Evolutionary conservation across 1,140 invertebrate genomes (phyloP).

Genomic region (Hyphantria cunea): DNA sequence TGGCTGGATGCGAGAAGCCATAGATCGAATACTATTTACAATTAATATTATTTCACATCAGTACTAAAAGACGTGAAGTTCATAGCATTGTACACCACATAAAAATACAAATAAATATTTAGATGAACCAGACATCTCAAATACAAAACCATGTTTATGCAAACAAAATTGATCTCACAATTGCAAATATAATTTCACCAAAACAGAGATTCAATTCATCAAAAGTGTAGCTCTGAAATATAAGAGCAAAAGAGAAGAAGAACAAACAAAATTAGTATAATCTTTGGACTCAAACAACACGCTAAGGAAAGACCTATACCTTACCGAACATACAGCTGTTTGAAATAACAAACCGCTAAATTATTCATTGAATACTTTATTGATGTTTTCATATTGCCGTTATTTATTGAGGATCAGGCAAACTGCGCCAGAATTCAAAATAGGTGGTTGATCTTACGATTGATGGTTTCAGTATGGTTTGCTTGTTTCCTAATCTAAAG

Average conservation of each 20-base stretch:
- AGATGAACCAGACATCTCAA: background rate
- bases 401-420: too few species aligned
- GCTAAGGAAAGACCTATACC: background rate
- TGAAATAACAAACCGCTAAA: background rate
- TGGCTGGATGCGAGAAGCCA: too few species aligned
- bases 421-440: too few species aligned
- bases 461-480: too few species aligned
- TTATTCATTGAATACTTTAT: background rate
- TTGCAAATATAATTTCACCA: background rate
- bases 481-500: too few species aligned
- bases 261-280: constrained; percentile 7
- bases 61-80: too few species aligned
- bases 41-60: too few species aligned
- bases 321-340: background rate
- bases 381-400: background rate
- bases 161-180: background rate
- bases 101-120: too few species aligned
- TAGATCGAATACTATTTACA: too few species aligned
- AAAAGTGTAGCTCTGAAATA: background rate
- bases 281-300: background rate
- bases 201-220: constrained; percentile 6
- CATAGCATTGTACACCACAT: too few species aligned
- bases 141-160: background rate
- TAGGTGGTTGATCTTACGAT: too few species aligned
- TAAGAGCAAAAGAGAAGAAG: background rate